These are phyloP conservation scores for Electrophaes corylata DNA, from an alignment of 2,888 invertebrate genomes.

Conservation along the genomic window DNA sequence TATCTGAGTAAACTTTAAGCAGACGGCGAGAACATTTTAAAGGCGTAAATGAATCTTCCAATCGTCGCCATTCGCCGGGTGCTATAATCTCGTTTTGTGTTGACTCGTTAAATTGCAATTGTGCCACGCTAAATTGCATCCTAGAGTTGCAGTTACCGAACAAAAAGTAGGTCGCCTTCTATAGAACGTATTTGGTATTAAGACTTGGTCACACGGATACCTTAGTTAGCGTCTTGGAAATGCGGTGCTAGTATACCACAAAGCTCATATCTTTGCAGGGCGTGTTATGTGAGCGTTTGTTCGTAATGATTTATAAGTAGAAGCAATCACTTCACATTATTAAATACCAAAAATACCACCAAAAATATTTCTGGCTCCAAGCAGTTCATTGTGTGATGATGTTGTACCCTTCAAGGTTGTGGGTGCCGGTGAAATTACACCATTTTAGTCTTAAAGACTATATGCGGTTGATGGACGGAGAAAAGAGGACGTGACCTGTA, in stretches of 20 bases:
- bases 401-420: too few species aligned
- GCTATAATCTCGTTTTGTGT: constrained; percentile 53
- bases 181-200: constrained; percentile 20
- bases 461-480: not conserved
- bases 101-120: constrained; percentile 51
- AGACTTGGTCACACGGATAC: constrained; percentile 5
- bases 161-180: constrained; percentile 31
- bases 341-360: too few species aligned
- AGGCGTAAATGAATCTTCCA: constrained; percentile 40
- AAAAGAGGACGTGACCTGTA: not conserved
- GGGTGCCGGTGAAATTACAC: too few species aligned
- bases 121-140: constrained; percentile 44
- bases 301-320: too few species aligned
- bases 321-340: too few species aligned
- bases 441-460: too few species aligned
- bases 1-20: constrained; percentile 24
- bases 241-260: too few species aligned
- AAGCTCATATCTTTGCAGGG: too few species aligned
- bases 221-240: too few species aligned
- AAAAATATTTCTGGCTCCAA: too few species aligned
- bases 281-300: too few species aligned
- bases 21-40: constrained; percentile 21
- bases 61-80: constrained; percentile 39
- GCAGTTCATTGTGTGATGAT: too few species aligned
- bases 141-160: constrained; percentile 38